phyloP scores from a whole-genome alignment of 2,888 invertebrate species.

The Eupithecia pulchellata region DNA sequence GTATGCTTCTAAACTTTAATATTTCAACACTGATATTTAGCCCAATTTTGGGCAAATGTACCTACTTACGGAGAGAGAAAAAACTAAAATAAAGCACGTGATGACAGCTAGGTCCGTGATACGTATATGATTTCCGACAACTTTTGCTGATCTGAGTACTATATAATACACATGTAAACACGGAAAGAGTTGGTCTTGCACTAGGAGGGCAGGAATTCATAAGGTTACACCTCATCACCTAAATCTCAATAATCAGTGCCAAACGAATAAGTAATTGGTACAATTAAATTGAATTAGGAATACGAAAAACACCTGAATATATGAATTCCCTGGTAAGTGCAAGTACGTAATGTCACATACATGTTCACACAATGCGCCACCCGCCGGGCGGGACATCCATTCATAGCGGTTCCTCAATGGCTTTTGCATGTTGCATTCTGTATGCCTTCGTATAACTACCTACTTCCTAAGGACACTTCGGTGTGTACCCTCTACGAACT shows the following conservation, averaged over 20 bases:
- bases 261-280: not conserved
- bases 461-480: conserved; percentile 42
- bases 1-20: no score
- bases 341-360: conserved; percentile 54
- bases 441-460: conserved; percentile 48
- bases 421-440: conserved; percentile 74
- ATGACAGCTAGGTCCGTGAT: no score
- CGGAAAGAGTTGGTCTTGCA: no score
- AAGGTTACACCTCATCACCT: not conserved
- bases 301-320: conserved; percentile 4
- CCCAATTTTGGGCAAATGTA: no score
- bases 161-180: no score
- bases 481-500: not conserved
- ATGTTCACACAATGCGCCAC: conserved; percentile 56
- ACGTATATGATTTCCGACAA: no score
- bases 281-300: not conserved
- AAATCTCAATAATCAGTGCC: not conserved
- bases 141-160: no score
- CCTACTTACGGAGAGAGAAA: no score
- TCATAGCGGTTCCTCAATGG: conserved; percentile 66
- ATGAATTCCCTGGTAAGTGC: conserved; percentile 27
- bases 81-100: no score
- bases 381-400: conserved; percentile 60
- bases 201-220: no score
- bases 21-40: no score